These are phyloP conservation scores for Chorisops tibialis DNA, from an alignment of 2,888 invertebrate species.

Conservation along the genomic window DNA sequence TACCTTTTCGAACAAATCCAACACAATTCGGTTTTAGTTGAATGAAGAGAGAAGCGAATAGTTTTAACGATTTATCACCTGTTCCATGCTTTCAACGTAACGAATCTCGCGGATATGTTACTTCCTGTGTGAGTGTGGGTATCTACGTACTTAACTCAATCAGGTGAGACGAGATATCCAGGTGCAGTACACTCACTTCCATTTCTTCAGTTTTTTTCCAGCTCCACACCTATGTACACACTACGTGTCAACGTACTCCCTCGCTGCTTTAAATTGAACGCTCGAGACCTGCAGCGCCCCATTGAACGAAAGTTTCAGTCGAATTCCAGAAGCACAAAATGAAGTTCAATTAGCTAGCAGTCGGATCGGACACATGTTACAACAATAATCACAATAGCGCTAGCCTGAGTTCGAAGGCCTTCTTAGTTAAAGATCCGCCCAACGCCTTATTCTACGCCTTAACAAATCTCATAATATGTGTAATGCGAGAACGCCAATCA, in stretches of 20 bases:
- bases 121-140: neutral
- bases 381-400: neutral
- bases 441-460: neutral
- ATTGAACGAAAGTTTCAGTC: neutral
- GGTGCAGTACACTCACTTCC: too few relatives aligned
- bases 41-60: too few relatives aligned
- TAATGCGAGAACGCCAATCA: conserved; percentile 26
- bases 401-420: conserved; percentile 13
- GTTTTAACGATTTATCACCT: neutral
- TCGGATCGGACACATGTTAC: neutral
- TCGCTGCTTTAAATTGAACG: neutral
- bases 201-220: too few relatives aligned
- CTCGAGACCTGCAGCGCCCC: neutral
- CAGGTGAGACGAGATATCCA: neutral
- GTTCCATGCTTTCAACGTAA: neutral
- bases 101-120: neutral
- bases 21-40: too few relatives aligned
- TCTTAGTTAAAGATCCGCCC: conserved; percentile 23
- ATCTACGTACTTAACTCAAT: too few relatives aligned
- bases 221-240: neutral
- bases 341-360: too few relatives aligned
- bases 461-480: conserved; percentile 21
- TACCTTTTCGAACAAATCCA: too few relatives aligned
- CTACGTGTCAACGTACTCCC: neutral
- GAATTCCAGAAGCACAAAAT: neutral